Percentiles rank a stretch among this genome's conserved stretches.
These are phyloP conservation scores for Morinoia aosen DNA, from an alignment of 2,888 invertebrate genomes.

Conservation along the genomic window DNA sequence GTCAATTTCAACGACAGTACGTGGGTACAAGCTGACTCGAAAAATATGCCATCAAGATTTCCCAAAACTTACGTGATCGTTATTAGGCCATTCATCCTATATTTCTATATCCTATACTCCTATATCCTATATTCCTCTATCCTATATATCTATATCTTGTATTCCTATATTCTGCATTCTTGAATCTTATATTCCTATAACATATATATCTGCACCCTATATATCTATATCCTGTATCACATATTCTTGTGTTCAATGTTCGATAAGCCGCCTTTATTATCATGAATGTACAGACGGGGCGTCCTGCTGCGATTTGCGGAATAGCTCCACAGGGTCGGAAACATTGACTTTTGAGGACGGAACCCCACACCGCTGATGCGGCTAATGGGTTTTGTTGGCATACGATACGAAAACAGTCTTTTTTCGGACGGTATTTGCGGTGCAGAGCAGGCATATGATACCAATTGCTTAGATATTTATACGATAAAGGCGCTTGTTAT, in stretches of 20 bases:
- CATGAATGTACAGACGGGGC: not conserved
- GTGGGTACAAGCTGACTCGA: too few relatives aligned
- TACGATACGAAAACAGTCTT: not conserved
- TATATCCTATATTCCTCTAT: too few relatives aligned
- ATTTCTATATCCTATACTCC: too few relatives aligned
- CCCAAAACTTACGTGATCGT: too few relatives aligned
- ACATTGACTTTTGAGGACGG: constrained; percentile 10
- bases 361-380: not conserved
- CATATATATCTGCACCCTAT: too few relatives aligned
- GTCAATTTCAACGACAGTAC: too few relatives aligned
- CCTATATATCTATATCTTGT: too few relatives aligned
- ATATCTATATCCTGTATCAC: too few relatives aligned
- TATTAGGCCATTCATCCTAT: too few relatives aligned
- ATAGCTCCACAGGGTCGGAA: not conserved
- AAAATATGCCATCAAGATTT: too few relatives aligned
- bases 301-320: not conserved
- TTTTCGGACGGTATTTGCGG: not conserved
- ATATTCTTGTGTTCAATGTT: not conserved
- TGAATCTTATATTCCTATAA: too few relatives aligned
- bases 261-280: not conserved
- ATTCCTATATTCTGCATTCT: too few relatives aligned
- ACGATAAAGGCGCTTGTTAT: not conserved
- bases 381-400: not conserved
- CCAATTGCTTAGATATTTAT: not conserved
- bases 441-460: not conserved